Percentiles rank a stretch among this genome's conserved stretches.
These are phyloP conservation scores for Cyclophora albipunctata DNA, from an alignment of 2,888 invertebrate species.

Conservation along the genomic window DNA sequence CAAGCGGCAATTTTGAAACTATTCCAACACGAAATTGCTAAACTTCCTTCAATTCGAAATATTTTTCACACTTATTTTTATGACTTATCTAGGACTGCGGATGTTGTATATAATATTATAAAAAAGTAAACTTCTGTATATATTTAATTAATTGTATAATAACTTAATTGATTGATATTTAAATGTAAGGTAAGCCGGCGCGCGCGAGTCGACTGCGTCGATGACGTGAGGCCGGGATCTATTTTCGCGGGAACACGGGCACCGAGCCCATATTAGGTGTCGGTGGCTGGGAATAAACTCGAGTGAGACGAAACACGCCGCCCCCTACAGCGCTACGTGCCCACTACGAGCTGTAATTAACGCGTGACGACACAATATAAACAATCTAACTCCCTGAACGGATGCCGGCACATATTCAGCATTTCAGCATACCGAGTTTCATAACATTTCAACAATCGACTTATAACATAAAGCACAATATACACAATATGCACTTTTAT, in stretches of 20 bases:
- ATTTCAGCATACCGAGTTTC: slow-evolving; percentile 10
- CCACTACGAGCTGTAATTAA: slow-evolving; percentile 1
- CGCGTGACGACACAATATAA: too few relatives aligned
- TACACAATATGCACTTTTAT: too few relatives aligned
- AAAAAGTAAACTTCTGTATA: neutral
- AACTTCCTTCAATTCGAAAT: neutral
- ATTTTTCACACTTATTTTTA: neutral
- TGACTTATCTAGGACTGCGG: neutral
- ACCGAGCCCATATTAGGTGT: slow-evolving; percentile 70
- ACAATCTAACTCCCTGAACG: neutral
- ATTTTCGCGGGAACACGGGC: slow-evolving; percentile 63
- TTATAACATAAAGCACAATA: neutral
- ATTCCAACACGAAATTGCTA: neutral
- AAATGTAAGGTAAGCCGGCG: neutral
- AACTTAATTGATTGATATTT: too few relatives aligned
- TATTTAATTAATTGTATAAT: neutral
- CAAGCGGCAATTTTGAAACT: slow-evolving; percentile 39
- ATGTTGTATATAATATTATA: neutral
- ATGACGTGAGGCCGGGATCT: slow-evolving; percentile 44
- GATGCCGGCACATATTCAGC: neutral
- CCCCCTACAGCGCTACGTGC: slow-evolving; percentile 41
- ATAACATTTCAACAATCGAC: slow-evolving; percentile 18
- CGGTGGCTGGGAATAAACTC: slow-evolving; percentile 58
- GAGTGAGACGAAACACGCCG: slow-evolving; percentile 27
- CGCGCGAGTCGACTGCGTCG: slow-evolving; percentile 8